phyloP scores from a whole-genome alignment of 2,113 vertebrate species.

The Centrocercus urophasianus region DNA sequence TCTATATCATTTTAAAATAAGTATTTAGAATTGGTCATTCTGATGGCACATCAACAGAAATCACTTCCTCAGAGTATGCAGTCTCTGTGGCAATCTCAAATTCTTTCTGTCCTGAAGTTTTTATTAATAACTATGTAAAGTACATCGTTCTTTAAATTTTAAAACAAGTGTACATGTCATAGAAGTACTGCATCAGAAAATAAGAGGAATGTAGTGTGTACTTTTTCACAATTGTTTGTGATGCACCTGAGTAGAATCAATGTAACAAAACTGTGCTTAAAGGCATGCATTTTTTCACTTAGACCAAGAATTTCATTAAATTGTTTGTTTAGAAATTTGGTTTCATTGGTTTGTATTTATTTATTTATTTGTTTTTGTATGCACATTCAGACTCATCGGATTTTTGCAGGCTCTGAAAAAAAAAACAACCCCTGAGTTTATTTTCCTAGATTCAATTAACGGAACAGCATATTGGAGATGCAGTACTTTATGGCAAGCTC shows the following conservation, averaged over 20 bases:
- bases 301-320: neutral
- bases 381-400: neutral
- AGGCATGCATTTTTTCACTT: neutral
- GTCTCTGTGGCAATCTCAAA: neutral
- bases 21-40: neutral
- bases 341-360: neutral
- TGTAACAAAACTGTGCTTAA: neutral
- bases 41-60: neutral
- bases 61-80: neutral
- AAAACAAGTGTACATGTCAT: neutral
- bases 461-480: neutral
- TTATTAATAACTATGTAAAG: neutral
- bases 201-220: neutral
- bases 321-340: neutral
- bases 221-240: neutral
- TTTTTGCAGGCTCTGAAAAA: neutral
- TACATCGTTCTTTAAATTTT: neutral
- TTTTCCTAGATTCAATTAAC: neutral
- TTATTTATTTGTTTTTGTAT: neutral
- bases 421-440: neutral
- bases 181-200: neutral
- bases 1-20: rapidly evolving
- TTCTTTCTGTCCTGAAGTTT: neutral
- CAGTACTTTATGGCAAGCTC: neutral
- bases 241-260: neutral